Conservation (phyloP, 2,888 invertebrate species). For the Drosophila dives region DNA sequence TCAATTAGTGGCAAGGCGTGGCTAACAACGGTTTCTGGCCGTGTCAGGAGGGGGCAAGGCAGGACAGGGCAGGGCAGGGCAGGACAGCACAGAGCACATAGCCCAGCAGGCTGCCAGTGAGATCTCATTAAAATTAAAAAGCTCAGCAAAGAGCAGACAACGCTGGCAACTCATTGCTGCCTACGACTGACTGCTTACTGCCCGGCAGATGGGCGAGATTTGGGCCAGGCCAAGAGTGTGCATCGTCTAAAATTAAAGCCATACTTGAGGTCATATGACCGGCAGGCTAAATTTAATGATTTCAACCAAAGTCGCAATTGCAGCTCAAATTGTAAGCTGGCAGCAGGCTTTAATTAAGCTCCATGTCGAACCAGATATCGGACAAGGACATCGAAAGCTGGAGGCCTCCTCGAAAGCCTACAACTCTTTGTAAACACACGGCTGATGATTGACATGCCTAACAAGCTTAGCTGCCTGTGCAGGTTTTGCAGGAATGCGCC, state of each 20-base stretch:
- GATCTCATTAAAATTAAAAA: constrained; percentile 79
- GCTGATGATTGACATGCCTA: constrained; percentile 23
- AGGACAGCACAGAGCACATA: constrained; percentile 46
- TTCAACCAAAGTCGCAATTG: constrained; percentile 31
- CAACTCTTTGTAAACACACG: constrained; percentile 32
- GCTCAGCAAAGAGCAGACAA: constrained; percentile 53
- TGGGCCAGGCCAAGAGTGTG: constrained; percentile 33
- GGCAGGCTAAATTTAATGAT: constrained; percentile 51
- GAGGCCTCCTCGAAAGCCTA: not conserved
- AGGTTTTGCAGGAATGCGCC: constrained; percentile 3
- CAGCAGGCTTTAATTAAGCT: constrained; percentile 68
- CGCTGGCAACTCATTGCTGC: constrained; percentile 12
- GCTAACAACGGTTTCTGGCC: constrained; percentile 51
- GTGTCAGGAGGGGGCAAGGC: constrained; percentile 9
- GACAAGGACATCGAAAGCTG: constrained; percentile 6
- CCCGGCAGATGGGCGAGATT: constrained; percentile 19
- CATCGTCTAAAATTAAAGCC: constrained; percentile 47
- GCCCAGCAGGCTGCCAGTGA: constrained; percentile 62
- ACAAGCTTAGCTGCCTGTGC: constrained; percentile 31
- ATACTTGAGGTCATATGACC: constrained; percentile 47
- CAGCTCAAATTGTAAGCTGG: constrained; percentile 16
- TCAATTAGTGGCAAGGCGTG: constrained; percentile 74
- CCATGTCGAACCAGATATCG: constrained; percentile 33
- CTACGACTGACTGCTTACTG: constrained; percentile 2
- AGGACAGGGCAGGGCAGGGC: constrained; percentile 1